Evolutionary conservation across 2,888 invertebrate genomes (phyloP), one percentile per base, ranked within the genome.

Genomic region (Xestia sexstrigata): DNA sequence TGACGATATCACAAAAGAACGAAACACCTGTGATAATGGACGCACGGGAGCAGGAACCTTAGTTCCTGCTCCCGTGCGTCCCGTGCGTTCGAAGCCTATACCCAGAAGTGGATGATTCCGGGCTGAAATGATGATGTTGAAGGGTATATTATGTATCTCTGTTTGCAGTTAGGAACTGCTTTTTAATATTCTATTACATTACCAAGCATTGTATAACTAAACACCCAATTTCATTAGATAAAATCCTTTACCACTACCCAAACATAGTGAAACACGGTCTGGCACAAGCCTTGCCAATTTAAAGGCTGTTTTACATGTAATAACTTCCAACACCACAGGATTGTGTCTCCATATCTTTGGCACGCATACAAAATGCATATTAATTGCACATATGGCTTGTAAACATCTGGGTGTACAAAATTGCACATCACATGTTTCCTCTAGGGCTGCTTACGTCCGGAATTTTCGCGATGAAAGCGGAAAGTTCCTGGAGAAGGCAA

Each of bases 291-390:
- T 52, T 45, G 69, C 68, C 83, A 82, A 79, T 77, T 62, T 69
- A 49, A 30, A 76, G 55, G 26, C 67, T 42, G 52, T 39, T 68
- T 47, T 70, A 71, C 81, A 80, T 74, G 58, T 67, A 72, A 82
- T 85, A 85, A 81, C 76, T 83, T 80, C n/a, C 70, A 67, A 60
- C 81, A 62, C 66, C 74, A 72, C 60, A 78, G 62, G n/a, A 65
- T 77, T 58, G 62, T 74, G 74, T 70, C 78, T 70, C 74, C 82
- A 82, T 83, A 85, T 85, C 78, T 86, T 82, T 70, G 86, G 86
- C 86, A 81, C 76, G 74, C 78, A 78, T 82, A 70, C 83, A 85
- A 78, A 86, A 85, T 86, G 78, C 74, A 85, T 83, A 83, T 86
- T 83, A 83, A 85, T 85, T 82, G 86, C 83, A 52, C 58, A 62